Percentiles rank a stretch among this genome's conserved stretches.
phyloP scores from a whole-genome alignment of 2,113 vertebrate species.

The Tinamus guttatus region DNA sequence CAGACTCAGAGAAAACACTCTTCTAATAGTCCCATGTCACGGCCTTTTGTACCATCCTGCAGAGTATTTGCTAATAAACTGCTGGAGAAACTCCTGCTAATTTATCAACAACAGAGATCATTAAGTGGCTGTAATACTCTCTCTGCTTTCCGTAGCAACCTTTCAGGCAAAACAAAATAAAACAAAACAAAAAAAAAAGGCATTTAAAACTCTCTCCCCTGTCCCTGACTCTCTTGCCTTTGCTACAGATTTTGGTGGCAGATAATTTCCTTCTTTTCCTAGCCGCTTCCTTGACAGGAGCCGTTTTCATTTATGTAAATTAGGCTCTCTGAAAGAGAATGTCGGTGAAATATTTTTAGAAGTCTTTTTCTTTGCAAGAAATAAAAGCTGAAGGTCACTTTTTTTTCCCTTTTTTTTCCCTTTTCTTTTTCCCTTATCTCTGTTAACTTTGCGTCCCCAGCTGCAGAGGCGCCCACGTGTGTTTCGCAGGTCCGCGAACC shows the following conservation, averaged over 20 bases:
- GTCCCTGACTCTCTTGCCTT: constrained; percentile 16
- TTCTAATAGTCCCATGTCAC: not conserved
- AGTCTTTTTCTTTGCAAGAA: not conserved
- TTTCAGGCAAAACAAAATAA: constrained; percentile 28
- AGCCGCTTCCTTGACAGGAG: constrained; percentile 36
- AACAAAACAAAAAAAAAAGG: not conserved
- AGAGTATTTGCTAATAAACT: constrained; percentile 43
- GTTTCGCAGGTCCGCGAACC: not conserved
- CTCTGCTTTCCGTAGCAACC: not conserved
- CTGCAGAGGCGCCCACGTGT: not conserved
- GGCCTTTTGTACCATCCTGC: constrained; percentile 26
- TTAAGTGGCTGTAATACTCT: constrained; percentile 5
- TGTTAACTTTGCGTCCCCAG: constrained; percentile 3
- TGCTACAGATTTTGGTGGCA: constrained; percentile 42
- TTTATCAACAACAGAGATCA: constrained; percentile 36
- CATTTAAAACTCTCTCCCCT: constrained; percentile 56
- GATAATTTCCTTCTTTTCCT: constrained; percentile 60
- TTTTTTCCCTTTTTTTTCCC: not conserved
- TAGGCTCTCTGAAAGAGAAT: constrained; percentile 18
- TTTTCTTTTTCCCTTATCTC: not conserved
- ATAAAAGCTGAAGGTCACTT: constrained; percentile 66
- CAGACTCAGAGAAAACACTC: constrained; percentile 45
- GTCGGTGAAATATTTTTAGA: constrained; percentile 50
- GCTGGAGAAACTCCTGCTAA: constrained; percentile 39
- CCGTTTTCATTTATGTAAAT: constrained; percentile 64